Percentiles rank a stretch among this genome's conserved stretches.
These are phyloP conservation scores for Paedocypris sp. DNA, from an alignment of 2,113 vertebrate species.

Conservation along the genomic window DNA sequence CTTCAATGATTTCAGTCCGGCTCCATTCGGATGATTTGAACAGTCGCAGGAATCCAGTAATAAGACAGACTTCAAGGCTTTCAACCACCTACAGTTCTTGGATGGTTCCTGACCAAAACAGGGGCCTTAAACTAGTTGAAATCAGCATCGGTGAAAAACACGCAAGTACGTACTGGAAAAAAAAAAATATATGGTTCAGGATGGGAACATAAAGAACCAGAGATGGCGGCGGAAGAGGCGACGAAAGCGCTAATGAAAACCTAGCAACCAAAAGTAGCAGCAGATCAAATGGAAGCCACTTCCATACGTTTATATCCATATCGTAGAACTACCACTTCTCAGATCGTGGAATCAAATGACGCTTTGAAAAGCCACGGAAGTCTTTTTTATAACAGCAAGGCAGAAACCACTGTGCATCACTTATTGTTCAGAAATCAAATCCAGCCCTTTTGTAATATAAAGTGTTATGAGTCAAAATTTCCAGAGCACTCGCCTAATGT, in stretches of 20 bases:
- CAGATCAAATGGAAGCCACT: conserved; percentile 4
- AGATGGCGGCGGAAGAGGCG: not conserved
- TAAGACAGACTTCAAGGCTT: no score
- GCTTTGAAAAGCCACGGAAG: not conserved
- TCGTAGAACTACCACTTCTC: no score
- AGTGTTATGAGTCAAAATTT: not conserved
- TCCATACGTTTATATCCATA: no score
- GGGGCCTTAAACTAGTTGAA: not conserved
- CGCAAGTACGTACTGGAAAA: not conserved
- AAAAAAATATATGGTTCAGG: no score
- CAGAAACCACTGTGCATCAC: not conserved
- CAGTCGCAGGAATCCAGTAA: not conserved
- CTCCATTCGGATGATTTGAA: not conserved
- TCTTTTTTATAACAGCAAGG: not conserved
- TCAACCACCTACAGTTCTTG: not conserved
- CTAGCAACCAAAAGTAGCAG: conserved; percentile 10
- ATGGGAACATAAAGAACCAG: not conserved
- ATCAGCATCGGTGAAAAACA: no score
- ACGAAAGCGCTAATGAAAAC: not conserved
- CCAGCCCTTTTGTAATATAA: not conserved
- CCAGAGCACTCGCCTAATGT: not conserved
- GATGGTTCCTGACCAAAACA: not conserved
- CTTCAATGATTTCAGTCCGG: not conserved
- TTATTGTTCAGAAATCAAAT: not conserved
- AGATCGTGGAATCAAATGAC: no score